Conservation (phyloP, 2,113 vertebrate species). For the Cyprinodon tularosa region DNA sequence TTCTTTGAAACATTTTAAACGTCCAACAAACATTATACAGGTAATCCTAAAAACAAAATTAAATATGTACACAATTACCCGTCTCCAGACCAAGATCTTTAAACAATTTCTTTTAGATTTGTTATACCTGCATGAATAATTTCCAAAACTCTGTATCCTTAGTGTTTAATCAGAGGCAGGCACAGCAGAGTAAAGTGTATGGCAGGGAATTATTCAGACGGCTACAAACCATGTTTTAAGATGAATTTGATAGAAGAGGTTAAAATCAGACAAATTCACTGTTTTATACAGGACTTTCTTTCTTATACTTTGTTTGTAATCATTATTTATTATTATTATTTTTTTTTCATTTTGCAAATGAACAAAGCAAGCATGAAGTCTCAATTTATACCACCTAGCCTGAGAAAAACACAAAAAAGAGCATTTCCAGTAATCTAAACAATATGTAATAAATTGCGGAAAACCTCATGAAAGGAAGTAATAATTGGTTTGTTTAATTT, state of each 20-base stretch:
- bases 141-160: not conserved
- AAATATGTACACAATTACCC: too few species aligned
- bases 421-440: constrained; percentile 6
- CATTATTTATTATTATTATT: constrained; percentile 2
- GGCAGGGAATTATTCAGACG: not conserved
- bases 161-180: constrained; percentile 1
- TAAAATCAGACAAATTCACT: constrained; percentile 5
- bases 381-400: constrained; percentile 1
- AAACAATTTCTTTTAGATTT: too few species aligned
- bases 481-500: constrained; percentile 20
- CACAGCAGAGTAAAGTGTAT: constrained; percentile 1
- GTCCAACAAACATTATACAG: too few species aligned
- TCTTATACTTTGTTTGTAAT: too few species aligned
- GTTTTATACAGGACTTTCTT: not conserved
- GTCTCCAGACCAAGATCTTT: too few species aligned
- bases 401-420: constrained; percentile 4
- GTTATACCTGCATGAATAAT: not conserved
- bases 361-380: not conserved
- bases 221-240: not conserved
- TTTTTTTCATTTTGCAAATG: constrained; percentile 15
- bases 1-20: too few species aligned
- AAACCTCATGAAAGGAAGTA: not conserved
- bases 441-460: constrained; percentile 8
- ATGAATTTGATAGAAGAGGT: not conserved
- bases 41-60: too few species aligned